Percentiles rank a stretch among this genome's conserved stretches.
phyloP scores from a whole-genome alignment of 2,888 invertebrate species.

The Ornithoptera priamus region DNA sequence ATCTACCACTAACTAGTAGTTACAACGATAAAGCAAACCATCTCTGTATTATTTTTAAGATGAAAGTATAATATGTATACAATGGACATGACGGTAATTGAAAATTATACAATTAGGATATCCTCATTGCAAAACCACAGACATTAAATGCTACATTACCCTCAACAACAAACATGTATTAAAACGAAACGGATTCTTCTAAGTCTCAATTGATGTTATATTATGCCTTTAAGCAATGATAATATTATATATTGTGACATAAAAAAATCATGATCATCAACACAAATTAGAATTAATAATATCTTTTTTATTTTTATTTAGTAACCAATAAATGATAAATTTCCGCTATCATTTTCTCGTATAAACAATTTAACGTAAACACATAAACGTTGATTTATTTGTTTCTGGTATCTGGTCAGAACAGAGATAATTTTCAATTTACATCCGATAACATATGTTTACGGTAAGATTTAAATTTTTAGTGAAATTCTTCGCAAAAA shows the following conservation, averaged over 20 bases:
- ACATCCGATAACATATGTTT: conserved; percentile 27
- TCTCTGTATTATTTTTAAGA: neutral
- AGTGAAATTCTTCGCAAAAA: neutral
- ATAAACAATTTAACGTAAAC: conserved; percentile 23
- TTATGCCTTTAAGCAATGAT: too few species aligned
- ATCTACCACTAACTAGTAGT: neutral
- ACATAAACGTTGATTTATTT: conserved; percentile 27
- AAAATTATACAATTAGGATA: too few species aligned
- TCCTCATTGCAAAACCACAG: too few species aligned
- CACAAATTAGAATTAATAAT: neutral
- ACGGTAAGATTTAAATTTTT: conserved; percentile 17
- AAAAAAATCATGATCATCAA: neutral
- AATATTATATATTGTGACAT: too few species aligned
- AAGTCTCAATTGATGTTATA: too few species aligned
- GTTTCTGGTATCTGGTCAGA: conserved; percentile 21
- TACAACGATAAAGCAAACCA: neutral
- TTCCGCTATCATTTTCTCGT: conserved; percentile 7
- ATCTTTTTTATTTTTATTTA: neutral
- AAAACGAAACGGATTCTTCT: too few species aligned
- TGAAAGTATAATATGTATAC: too few species aligned
- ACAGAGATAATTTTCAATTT: conserved; percentile 12
- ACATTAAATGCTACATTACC: too few species aligned
- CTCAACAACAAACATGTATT: too few species aligned
- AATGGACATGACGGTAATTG: too few species aligned
- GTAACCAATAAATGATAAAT: conserved; percentile 3